Percentiles rank a stretch among this genome's conserved stretches.
phyloP scores from a whole-genome alignment of 37 sponge, comb jelly and placozoan genomes.

The Diacarnus erythraeanus region DNA sequence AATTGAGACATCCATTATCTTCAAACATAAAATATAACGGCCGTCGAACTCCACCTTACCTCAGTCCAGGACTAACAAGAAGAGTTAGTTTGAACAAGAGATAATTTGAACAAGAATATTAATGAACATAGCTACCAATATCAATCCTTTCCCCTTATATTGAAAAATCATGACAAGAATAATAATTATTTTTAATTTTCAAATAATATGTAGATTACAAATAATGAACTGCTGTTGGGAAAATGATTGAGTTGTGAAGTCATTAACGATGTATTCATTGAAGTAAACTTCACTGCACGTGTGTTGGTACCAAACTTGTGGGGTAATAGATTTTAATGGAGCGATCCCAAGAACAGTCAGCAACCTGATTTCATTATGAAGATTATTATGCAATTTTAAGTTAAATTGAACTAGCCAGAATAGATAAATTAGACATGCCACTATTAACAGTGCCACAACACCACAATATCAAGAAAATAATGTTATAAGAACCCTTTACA shows the following conservation, averaged over 20 bases:
- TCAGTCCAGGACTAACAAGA: background rate
- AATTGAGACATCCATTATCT: background rate
- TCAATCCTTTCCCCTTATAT: too few relatives aligned
- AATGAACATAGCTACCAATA: too few relatives aligned
- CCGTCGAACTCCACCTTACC: background rate
- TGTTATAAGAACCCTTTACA: too few relatives aligned
- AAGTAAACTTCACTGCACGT: background rate
- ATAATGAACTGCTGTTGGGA: background rate
- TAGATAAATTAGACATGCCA: too few relatives aligned
- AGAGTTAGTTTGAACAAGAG: background rate
- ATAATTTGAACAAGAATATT: too few relatives aligned
- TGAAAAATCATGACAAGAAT: too few relatives aligned
- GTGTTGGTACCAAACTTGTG: background rate
- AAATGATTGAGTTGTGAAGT: background rate
- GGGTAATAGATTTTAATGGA: conserved; percentile 57
- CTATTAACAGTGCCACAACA: too few relatives aligned
- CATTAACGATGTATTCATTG: background rate
- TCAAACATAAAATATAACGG: background rate
- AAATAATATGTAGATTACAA: too few relatives aligned
- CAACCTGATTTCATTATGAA: too few relatives aligned
- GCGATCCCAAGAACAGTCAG: conserved; percentile 88
- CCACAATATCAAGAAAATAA: too few relatives aligned
- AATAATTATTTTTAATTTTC: background rate
- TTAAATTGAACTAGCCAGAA: too few relatives aligned
- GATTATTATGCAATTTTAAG: too few relatives aligned